A percentile compares a stretch with the other conserved stretches of the same genome.
Conservation (phyloP, 2,113 vertebrate genomes). For the Edolisoma coerulescens region DNA sequence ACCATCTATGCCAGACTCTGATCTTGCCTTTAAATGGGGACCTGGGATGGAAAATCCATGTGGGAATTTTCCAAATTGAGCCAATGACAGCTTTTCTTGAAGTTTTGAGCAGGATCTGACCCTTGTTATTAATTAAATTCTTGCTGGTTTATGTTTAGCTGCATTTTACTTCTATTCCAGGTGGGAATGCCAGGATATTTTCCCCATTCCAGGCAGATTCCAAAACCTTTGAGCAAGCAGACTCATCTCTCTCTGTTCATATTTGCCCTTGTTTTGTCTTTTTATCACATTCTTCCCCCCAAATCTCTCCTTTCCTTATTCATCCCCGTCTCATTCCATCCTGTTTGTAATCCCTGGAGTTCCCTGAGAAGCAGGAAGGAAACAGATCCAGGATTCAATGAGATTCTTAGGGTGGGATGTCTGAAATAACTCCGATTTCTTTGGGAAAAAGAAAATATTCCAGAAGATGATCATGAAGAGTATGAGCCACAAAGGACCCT, state of each 20-base stretch:
- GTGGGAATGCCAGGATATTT: neutral
- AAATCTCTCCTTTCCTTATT: neutral
- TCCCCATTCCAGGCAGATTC: neutral
- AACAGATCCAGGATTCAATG: neutral
- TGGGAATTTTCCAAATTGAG: neutral
- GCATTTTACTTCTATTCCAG: rapidly evolving
- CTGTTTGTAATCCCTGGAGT: neutral
- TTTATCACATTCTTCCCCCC: neutral
- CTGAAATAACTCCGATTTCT: neutral
- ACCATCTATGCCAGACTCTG: rapidly evolving
- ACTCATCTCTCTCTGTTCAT: neutral
- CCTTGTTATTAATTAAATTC: neutral
- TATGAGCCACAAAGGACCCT: neutral
- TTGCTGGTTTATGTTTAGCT: neutral
- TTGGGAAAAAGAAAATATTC: neutral
- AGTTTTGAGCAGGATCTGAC: neutral
- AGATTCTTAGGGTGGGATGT: neutral
- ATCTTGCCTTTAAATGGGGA: neutral
- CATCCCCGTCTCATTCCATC: neutral
- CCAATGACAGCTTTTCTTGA: neutral
- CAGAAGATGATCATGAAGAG: neutral
- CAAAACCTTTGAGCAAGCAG: neutral
- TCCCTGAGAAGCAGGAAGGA: neutral
- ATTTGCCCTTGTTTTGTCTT: neutral
- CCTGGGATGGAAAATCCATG: neutral